phyloP scores from a whole-genome alignment of 2,797 vertebrate genomes.

The Eleutherodactylus coqui region DNA sequence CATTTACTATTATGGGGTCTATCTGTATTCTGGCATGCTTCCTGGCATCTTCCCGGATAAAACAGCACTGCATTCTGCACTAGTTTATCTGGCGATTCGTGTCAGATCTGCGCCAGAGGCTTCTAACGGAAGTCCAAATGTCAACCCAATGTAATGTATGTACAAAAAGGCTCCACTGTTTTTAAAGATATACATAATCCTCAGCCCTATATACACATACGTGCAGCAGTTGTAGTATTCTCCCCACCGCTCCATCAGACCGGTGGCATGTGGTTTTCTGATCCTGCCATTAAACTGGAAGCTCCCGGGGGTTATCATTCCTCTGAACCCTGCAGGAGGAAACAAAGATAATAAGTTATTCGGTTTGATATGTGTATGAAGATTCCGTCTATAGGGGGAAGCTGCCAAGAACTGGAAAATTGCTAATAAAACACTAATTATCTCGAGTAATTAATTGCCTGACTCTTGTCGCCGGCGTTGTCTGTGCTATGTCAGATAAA shows the following conservation, averaged over 20 bases:
- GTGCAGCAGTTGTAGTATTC: background rate
- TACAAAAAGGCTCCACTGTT: background rate
- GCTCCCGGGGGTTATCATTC: background rate
- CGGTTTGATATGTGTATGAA: background rate
- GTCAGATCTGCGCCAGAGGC: too few species aligned
- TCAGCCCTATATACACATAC: too few species aligned
- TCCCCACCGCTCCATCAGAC: background rate
- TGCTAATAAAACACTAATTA: conserved; percentile 53
- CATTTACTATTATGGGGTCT: too few species aligned
- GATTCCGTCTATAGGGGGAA: conserved; percentile 2
- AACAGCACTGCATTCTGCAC: too few species aligned
- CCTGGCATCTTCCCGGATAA: too few species aligned
- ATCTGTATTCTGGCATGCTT: too few species aligned
- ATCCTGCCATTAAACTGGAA: background rate
- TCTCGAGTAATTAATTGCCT: conserved; percentile 37
- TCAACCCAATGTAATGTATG: background rate
- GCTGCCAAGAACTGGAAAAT: conserved; percentile 35
- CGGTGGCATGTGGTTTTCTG: background rate
- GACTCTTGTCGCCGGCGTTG: conserved; percentile 20
- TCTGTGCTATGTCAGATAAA: background rate
- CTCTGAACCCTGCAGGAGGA: background rate
- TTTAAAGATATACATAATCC: too few species aligned
- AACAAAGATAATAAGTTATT: conserved; percentile 2
- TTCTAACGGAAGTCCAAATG: too few species aligned
- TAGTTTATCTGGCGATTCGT: too few species aligned